phyloP scores from a whole-genome alignment of 37 sponge, comb jelly and placozoan genomes.

The Chondrosia reniformis region DNA sequence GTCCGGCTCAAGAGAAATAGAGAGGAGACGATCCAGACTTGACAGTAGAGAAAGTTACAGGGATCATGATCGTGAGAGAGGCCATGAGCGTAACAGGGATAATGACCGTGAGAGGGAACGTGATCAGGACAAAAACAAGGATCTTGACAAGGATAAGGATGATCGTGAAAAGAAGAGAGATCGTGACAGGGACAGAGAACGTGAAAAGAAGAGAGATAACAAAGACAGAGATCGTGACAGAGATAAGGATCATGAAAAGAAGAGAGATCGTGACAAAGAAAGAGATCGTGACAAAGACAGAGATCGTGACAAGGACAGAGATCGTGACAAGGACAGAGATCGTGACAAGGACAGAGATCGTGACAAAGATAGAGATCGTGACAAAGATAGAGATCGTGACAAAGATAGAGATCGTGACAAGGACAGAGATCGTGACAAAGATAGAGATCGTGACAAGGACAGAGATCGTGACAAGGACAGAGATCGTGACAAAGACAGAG shows the following conservation, averaged over 20 bases:
- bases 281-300: background rate
- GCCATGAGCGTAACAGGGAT: background rate
- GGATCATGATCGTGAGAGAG: background rate
- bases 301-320: background rate
- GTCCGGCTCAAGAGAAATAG: background rate
- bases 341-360: no score
- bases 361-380: no score
- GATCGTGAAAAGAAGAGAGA: background rate
- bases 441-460: background rate
- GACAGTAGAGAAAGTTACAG: background rate
- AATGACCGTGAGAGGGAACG: background rate
- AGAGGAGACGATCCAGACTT: background rate
- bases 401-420: background rate
- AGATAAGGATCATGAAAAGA: no score
- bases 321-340: no score
- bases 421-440: background rate
- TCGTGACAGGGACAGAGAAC: constrained; percentile 5
- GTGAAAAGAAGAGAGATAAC: background rate
- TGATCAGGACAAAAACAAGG: background rate
- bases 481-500: background rate
- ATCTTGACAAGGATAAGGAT: background rate
- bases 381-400: background rate
- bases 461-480: background rate
- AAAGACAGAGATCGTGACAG: background rate
- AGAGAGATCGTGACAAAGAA: no score